Evolutionary conservation across 2,888 invertebrate species (phyloP), one percentile per base, ranked within the genome.

Genomic region (Hyposoter dolosus): DNA sequence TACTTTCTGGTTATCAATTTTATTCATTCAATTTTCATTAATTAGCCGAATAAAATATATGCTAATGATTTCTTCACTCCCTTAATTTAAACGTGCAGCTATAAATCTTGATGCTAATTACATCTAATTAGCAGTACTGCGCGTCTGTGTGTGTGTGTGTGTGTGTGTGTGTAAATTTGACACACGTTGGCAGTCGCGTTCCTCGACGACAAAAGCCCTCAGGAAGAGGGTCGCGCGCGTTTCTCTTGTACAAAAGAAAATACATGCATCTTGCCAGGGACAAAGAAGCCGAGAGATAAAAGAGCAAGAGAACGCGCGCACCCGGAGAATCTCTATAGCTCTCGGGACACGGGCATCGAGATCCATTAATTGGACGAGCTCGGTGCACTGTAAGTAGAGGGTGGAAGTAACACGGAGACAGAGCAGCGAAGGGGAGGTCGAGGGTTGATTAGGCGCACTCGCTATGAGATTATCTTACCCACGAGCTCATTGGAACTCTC

Each of bases 331-430:
- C 47, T 66, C 53, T 28, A 40, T 40, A 77, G 72, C 65, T 19
- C 53, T 19, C 53, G 65, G 72, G 47, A 66, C 77, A 78, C 56
- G 66, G 53, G 75, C 85, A 87, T 85, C 85, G 87, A 83, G 82
- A 81, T 74, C 81, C 82, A 85, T 87, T 87, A 87, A 87, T 83
- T 82, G 84, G 80, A 82, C 84, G 83, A 77, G 78, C 76, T 77
- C 71, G 69, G 74, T 76, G 84, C 78, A 68, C 50, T 50, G n/a
- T 28, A 53, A 32, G 50, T 45, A n/a, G 82, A 53, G 65, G 28
- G 43, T 19, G 5, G 12, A 50, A 66, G 47, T 32, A 19, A 17
- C 28, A 28, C 23, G 40, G 23, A 23, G 23, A 10, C 56, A 28
- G 28, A 32, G 9, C 6, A 7, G 19, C n/a, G 28, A 66, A 56